These are phyloP conservation scores for Drosophila lutescens DNA, from an alignment of 2,888 invertebrate species.

Conservation along the genomic window DNA sequence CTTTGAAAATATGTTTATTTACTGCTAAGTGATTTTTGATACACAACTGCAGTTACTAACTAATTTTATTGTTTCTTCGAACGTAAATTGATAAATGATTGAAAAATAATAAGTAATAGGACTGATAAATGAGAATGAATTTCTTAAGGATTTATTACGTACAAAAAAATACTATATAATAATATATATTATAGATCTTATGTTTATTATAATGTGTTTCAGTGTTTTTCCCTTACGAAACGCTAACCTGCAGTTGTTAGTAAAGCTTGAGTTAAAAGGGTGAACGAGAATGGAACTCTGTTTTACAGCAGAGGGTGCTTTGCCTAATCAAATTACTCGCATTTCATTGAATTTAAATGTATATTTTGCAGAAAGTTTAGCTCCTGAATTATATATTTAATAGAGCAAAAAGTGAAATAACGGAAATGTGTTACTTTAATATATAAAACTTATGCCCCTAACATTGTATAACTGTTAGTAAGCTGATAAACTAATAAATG, in stretches of 20 bases:
- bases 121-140: too few species aligned
- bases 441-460: neutral
- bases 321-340: constrained; percentile 4
- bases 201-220: neutral
- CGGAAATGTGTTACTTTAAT: neutral
- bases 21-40: neutral
- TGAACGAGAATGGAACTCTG: neutral
- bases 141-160: too few species aligned
- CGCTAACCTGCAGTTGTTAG: neutral
- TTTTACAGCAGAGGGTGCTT: neutral
- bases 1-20: neutral
- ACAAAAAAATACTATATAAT: too few species aligned
- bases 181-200: too few species aligned
- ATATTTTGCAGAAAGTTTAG: neutral
- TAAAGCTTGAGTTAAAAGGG: neutral
- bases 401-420: too few species aligned
- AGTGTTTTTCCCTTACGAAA: neutral
- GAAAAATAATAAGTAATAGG: too few species aligned
- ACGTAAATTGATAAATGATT: too few species aligned
- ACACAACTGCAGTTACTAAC: too few species aligned
- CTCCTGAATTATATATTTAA: neutral
- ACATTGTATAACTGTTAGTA: neutral
- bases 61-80: too few species aligned
- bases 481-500: neutral
- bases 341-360: neutral